Evolutionary conservation across 2,797 vertebrate genomes (phyloP), one percentile per base, ranked within the genome.

Genomic region (Rhynchonycteris naso): DNA sequence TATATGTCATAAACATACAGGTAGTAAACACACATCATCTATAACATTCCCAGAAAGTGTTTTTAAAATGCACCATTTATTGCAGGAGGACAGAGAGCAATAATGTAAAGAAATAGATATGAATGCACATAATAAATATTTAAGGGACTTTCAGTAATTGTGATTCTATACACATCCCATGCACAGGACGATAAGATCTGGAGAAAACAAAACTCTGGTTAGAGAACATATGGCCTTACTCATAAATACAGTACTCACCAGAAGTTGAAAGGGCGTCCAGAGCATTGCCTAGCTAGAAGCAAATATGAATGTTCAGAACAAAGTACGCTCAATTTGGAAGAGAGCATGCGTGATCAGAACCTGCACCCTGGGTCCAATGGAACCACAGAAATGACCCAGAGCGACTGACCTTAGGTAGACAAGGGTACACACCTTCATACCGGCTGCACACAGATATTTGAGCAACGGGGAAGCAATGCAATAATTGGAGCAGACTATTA

Each of bases 321-420:
- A 69, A 63, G 24, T 11, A 26, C 28, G 13, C 35, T n/a, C 0
- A n/a, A 21, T 68, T 18, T n/a, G 15, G 71, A 63, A 69, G 52
- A 63, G 71, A 47, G n/a, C 2, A 0, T 5, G 6, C 9, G 38
- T 13, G 50, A 56, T 7, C 50, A 66, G n/a, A 30, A 2, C 19
- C 15, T 11, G 0, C 5, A 1, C 5, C 52, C 22, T 35, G 38
- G 79, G 24, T 7, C 24, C 15, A 61, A 30, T 0, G 30, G 33
- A 56, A 13, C 7, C 30, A 28, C 0, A 18, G 54, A 13, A 2
- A 6, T 0, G 35, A 22, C 28, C 9, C 0, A 14, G 12, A 50
- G 3, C 1, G 7, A 22, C 3, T 1, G 18, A 50, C 68, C 30
- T 33, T 18, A 12, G 4, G 28, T 22, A 14, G 33, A 52, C 52